A percentile compares a stretch with the other conserved stretches of the same genome.
phyloP scores from a whole-genome alignment of 1,140 invertebrate genomes.

The Megalopta genalis region DNA sequence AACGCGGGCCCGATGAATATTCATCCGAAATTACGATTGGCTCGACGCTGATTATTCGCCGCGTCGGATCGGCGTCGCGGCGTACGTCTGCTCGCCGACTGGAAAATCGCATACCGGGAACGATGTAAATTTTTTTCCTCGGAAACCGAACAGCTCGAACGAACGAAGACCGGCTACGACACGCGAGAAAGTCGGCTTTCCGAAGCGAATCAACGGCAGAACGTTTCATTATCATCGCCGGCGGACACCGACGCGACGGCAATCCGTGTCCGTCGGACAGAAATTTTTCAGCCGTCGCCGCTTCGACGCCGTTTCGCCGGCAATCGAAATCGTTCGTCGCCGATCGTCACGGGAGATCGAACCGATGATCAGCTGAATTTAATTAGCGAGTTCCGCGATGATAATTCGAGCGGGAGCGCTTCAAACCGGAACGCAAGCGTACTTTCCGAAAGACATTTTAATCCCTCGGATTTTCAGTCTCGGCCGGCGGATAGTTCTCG shows the following conservation, averaged over 20 bases:
- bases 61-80: neutral
- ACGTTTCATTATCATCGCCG: neutral
- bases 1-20: constrained; percentile 41
- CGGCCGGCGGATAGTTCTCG: no score
- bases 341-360: no score
- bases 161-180: neutral
- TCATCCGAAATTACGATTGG: constrained; percentile 27
- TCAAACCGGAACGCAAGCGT: no score
- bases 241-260: neutral
- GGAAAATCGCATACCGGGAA: constrained; percentile 20
- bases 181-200: neutral
- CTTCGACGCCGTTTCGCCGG: no score
- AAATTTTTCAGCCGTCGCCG: neutral
- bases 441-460: no score
- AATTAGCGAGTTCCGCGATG: no score
- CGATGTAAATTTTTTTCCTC: constrained; percentile 3
- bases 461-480: no score
- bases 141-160: neutral
- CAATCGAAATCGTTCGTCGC: no score
- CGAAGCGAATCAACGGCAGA: neutral
- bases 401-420: no score
- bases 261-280: neutral
- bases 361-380: no score
- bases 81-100: neutral
- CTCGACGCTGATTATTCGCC: neutral